phyloP scores from a whole-genome alignment of 2,888 invertebrate species.

The Xestia sexstrigata region DNA sequence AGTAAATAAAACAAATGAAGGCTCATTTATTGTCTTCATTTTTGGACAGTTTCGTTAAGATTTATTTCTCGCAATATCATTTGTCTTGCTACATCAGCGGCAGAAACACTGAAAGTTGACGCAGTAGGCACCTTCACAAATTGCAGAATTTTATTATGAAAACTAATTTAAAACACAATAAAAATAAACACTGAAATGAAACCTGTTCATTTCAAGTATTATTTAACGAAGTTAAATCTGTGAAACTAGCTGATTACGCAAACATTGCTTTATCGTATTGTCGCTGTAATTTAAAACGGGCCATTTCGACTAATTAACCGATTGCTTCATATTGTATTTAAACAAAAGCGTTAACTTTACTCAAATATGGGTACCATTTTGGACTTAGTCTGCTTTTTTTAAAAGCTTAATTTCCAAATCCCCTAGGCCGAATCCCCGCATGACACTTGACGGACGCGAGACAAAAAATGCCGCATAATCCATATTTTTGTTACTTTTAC shows the following conservation, averaged over 20 bases:
- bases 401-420: constrained; percentile 38
- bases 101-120: constrained; percentile 20
- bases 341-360: constrained; percentile 19
- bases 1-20: constrained; percentile 48
- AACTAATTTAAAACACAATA: constrained; percentile 10
- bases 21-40: constrained; percentile 19
- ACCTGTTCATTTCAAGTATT: constrained; percentile 26
- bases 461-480: constrained; percentile 46
- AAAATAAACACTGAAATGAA: constrained; percentile 23
- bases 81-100: constrained; percentile 28
- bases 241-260: constrained; percentile 42
- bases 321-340: constrained; percentile 26
- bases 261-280: constrained; percentile 36
- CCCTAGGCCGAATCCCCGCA: constrained; percentile 46
- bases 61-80: constrained; percentile 35
- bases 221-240: constrained; percentile 27
- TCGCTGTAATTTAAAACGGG: constrained; percentile 41
- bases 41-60: constrained; percentile 27
- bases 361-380: constrained; percentile 22
- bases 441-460: constrained; percentile 61
- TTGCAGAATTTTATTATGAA: constrained; percentile 36
- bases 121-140: constrained; percentile 9
- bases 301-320: constrained; percentile 33
- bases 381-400: constrained; percentile 18
- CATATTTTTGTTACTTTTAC: constrained; percentile 27